phyloP scores from a whole-genome alignment of 2,113 vertebrate species.

The Corythornis vintsioides region DNA sequence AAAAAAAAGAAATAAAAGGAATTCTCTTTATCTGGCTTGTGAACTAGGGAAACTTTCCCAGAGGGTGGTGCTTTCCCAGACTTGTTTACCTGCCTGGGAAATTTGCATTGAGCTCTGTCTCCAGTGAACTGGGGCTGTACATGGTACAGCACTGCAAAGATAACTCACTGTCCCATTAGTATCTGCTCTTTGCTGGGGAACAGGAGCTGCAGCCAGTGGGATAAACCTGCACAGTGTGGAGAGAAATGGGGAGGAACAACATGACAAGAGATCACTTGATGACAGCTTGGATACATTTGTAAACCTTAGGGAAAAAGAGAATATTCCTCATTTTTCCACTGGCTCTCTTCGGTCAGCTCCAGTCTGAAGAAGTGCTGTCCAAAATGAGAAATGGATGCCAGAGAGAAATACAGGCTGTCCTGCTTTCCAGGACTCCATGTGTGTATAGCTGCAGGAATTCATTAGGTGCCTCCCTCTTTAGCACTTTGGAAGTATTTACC shows the following conservation, averaged over 20 bases:
- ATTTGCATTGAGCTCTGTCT: slow-evolving; percentile 40
- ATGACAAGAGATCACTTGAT: neutral
- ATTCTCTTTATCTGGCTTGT: neutral
- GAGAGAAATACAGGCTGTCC: neutral
- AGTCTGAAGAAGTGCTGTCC: neutral
- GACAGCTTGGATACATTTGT: neutral
- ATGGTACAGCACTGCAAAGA: neutral
- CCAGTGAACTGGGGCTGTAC: neutral
- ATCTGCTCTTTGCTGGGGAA: neutral
- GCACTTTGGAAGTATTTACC: neutral
- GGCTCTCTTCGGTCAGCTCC: neutral
- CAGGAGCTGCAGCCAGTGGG: neutral
- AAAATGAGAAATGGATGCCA: neutral
- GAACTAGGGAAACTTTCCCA: slow-evolving; percentile 20
- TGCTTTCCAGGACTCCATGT: neutral
- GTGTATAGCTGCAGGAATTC: neutral
- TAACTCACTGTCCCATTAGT: neutral
- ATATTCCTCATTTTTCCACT: neutral
- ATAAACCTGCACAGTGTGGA: neutral
- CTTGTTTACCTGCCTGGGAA: slow-evolving; percentile 51
- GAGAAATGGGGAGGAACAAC: neutral
- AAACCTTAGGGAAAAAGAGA: neutral
- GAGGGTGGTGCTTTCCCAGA: slow-evolving; percentile 39
- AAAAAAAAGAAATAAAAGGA: neutral
- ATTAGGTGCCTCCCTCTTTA: neutral